phyloP scores from a whole-genome alignment of 2,113 vertebrate genomes.

The Pachyramphus minor region DNA sequence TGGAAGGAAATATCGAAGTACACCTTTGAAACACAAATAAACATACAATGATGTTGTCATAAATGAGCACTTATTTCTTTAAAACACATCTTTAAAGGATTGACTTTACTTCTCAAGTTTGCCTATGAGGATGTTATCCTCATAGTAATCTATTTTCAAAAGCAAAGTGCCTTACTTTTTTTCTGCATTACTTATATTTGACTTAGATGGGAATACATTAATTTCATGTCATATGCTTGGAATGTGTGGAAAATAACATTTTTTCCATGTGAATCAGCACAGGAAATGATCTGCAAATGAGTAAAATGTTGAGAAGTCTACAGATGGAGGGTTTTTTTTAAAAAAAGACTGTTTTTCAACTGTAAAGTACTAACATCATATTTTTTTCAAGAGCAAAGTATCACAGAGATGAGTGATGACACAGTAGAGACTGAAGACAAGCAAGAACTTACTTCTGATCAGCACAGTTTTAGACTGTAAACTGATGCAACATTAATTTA shows the following conservation, averaged over 20 bases:
- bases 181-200: neutral
- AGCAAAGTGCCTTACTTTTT: neutral
- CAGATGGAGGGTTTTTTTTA: neutral
- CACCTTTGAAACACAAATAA: neutral
- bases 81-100: neutral
- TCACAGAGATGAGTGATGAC: neutral
- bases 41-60: neutral
- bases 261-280: constrained; percentile 56
- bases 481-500: neutral
- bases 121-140: too few relatives aligned
- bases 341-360: constrained; percentile 10
- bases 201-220: constrained; percentile 15
- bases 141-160: constrained; percentile 1
- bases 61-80: neutral
- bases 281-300: constrained; percentile 40
- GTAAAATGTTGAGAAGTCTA: constrained; percentile 23
- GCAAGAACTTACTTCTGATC: neutral
- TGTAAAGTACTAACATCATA: neutral
- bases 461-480: neutral
- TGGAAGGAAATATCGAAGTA: neutral
- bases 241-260: constrained; percentile 50
- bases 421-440: neutral
- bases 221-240: constrained; percentile 2
- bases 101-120: too few relatives aligned
- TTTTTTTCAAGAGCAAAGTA: neutral